These are phyloP conservation scores for Eptesicus fuscus DNA, from an alignment of 2,113 vertebrate genomes.

Conservation along the genomic window DNA sequence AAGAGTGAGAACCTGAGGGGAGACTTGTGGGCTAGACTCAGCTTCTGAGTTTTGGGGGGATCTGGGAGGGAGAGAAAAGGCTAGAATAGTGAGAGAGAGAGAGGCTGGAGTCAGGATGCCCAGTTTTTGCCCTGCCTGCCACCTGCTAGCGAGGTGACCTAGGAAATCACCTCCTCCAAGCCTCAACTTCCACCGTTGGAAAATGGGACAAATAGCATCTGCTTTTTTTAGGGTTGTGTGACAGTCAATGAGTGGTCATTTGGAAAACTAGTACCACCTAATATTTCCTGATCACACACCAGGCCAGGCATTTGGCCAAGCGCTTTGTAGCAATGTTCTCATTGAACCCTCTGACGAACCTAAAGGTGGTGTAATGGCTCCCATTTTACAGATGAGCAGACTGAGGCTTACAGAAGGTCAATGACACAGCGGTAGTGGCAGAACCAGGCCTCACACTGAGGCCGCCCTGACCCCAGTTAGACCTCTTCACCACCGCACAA, in stretches of 20 bases:
- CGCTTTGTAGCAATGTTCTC: neutral
- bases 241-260: neutral
- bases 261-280: neutral
- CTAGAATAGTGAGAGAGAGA: neutral
- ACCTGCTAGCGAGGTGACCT: neutral
- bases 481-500: neutral
- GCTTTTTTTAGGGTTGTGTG: neutral
- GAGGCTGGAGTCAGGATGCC: neutral
- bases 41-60: neutral
- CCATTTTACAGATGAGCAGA: neutral
- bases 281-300: neutral
- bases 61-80: neutral
- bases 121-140: neutral
- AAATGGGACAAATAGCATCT: neutral
- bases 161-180: neutral
- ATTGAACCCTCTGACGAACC: neutral
- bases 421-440: neutral
- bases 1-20: neutral
- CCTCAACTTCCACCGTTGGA: neutral
- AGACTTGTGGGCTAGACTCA: neutral
- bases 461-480: neutral
- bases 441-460: neutral
- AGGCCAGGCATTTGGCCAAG: neutral
- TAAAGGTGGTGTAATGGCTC: neutral
- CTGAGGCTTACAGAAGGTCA: neutral